A percentile compares a stretch with the other conserved stretches of the same genome.
Conservation (phyloP, 2,888 invertebrate species). For the Teinopalpus imperialis region DNA sequence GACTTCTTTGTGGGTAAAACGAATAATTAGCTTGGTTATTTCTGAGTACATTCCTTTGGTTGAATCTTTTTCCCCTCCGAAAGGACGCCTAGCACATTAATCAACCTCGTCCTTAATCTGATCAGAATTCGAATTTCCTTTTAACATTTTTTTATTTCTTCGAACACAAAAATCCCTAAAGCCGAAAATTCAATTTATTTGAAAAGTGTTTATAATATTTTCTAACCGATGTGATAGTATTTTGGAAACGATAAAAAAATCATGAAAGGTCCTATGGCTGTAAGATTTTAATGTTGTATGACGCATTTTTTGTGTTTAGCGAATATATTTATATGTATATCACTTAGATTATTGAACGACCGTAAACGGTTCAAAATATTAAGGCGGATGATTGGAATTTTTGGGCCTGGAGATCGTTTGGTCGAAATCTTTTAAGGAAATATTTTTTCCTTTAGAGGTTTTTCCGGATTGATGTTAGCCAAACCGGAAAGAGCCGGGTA, state of each 20-base stretch:
- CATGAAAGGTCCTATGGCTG: no score
- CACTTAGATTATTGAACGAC: no score
- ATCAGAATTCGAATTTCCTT: slow-evolving; percentile 23
- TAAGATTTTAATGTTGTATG: no score
- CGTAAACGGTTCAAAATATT: no score
- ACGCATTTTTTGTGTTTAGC: no score
- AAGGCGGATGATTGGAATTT: no score
- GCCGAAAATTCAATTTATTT: slow-evolving; percentile 12
- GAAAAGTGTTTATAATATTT: not conserved
- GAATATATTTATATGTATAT: no score
- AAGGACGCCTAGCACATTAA: slow-evolving; percentile 19
- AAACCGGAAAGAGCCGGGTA: no score
- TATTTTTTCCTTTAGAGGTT: no score
- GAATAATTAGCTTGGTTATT: slow-evolving; percentile 19
- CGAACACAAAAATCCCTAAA: not conserved
- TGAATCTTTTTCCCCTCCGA: slow-evolving; percentile 10
- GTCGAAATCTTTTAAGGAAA: no score
- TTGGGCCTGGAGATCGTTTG: no score
- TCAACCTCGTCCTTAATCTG: slow-evolving; percentile 22
- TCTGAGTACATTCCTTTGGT: slow-evolving; percentile 13
- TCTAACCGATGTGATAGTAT: not conserved
- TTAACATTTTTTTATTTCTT: slow-evolving; percentile 9
- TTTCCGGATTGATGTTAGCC: no score
- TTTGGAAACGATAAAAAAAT: not conserved
- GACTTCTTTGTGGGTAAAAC: slow-evolving; percentile 1